phyloP scores from a whole-genome alignment of 2,797 vertebrate genomes.

The Margarornis squamiger region DNA sequence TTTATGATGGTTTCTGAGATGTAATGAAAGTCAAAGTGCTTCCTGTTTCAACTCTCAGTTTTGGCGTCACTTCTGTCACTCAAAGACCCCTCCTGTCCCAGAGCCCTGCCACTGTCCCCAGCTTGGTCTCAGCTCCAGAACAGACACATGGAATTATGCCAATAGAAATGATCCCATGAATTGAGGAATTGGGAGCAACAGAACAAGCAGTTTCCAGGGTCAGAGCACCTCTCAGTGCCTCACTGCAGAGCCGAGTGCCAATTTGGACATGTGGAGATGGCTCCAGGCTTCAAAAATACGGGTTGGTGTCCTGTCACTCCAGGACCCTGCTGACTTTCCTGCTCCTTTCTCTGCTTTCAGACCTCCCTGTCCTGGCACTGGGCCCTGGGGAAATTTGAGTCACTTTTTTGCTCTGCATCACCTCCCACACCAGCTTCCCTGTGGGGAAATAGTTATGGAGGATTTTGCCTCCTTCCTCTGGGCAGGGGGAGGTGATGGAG shows the following conservation, averaged over 20 bases:
- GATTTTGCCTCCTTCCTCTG: neutral
- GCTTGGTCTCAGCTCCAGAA: neutral
- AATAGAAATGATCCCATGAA: neutral
- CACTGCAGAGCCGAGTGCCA: neutral
- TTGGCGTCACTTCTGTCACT: neutral
- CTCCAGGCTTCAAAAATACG: accelerated
- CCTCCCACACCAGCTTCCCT: neutral
- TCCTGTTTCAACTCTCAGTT: neutral
- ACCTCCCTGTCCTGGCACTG: neutral
- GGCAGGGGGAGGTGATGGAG: neutral
- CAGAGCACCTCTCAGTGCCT: neutral
- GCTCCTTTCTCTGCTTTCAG: neutral
- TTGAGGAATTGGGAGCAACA: neutral
- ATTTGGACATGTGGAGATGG: neutral
- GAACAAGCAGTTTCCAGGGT: neutral
- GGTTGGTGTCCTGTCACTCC: neutral
- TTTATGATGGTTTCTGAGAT: neutral
- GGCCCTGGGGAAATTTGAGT: neutral
- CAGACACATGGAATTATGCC: neutral
- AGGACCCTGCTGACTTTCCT: neutral
- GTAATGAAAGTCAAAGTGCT: neutral
- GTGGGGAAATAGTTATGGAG: neutral
- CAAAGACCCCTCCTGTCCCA: neutral
- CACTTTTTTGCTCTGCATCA: neutral
- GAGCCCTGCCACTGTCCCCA: neutral